Evolutionary conservation across 1,140 invertebrate species (phyloP).

Genomic region (Drosophila sturtevanti): DNA sequence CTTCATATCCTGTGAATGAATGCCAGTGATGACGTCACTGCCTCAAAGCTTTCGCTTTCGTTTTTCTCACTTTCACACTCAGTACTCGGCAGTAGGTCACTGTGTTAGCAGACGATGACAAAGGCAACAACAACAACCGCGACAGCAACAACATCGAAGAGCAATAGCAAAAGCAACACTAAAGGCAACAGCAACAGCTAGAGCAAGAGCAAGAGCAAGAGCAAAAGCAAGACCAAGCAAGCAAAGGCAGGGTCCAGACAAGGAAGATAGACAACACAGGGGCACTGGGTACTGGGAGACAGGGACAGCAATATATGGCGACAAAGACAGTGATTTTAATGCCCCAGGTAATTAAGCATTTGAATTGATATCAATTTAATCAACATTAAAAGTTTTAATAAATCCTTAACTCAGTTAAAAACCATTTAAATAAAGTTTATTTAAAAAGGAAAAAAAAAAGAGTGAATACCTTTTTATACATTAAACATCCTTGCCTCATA

Average conservation of each 20-base stretch:
- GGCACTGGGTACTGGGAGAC: conserved; percentile 24
- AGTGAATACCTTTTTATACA: too few species aligned
- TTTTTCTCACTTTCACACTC: conserved; percentile 19
- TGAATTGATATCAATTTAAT: too few species aligned
- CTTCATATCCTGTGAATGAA: conserved; percentile 81
- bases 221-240: not conserved
- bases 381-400: not conserved
- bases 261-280: not conserved
- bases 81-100: conserved; percentile 75
- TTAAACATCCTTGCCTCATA: too few species aligned
- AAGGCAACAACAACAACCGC: not conserved
- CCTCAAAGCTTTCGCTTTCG: conserved; percentile 43
- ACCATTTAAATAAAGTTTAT: too few species aligned
- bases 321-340: not conserved
- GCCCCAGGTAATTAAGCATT: too few species aligned
- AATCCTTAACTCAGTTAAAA: too few species aligned
- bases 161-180: not conserved
- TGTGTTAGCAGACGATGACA: conserved; percentile 69
- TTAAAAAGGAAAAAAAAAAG: too few species aligned
- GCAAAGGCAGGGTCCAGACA: not conserved
- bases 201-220: not conserved
- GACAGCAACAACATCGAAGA: not conserved
- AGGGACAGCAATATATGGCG: not conserved
- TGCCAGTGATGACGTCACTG: conserved; percentile 79
- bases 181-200: not conserved